A percentile compares a stretch with the other conserved stretches of the same genome.
Evolutionary conservation across 2,888 invertebrate genomes (phyloP).

Genomic region (Adelphocoris suturalis): DNA sequence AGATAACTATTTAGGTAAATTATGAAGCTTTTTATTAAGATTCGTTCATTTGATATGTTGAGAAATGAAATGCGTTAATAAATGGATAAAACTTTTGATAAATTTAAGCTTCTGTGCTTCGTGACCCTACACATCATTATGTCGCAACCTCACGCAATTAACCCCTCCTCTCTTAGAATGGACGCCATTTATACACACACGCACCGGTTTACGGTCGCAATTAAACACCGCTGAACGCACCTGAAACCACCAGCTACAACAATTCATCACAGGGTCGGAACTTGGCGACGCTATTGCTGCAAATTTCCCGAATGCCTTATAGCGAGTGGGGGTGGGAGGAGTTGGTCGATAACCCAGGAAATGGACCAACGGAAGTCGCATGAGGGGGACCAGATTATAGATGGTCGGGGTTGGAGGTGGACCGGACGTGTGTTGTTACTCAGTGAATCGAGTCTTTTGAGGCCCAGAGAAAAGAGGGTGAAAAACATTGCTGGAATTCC

Average conservation of each 20-base stretch:
- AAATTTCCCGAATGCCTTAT: conserved; percentile 35
- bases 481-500: not conserved
- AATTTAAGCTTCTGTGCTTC: too few relatives aligned
- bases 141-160: too few relatives aligned
- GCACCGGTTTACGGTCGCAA: not conserved
- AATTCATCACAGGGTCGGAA: not conserved
- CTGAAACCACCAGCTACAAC: not conserved
- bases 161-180: too few relatives aligned
- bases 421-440: conserved; percentile 30
- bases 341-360: conserved; percentile 12
- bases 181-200: not conserved
- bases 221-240: not conserved
- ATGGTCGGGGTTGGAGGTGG: not conserved
- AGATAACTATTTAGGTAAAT: too few relatives aligned
- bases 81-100: too few relatives aligned
- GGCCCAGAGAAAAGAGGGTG: not conserved
- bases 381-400: not conserved
- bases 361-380: not conserved
- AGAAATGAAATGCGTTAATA: too few relatives aligned
- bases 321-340: not conserved
- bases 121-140: too few relatives aligned
- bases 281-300: conserved; percentile 31
- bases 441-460: not conserved
- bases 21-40: too few relatives aligned
- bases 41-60: too few relatives aligned